Base-by-base conservation (phyloP, 2,888 invertebrate species). In the Agonopterix arenella region DNA sequence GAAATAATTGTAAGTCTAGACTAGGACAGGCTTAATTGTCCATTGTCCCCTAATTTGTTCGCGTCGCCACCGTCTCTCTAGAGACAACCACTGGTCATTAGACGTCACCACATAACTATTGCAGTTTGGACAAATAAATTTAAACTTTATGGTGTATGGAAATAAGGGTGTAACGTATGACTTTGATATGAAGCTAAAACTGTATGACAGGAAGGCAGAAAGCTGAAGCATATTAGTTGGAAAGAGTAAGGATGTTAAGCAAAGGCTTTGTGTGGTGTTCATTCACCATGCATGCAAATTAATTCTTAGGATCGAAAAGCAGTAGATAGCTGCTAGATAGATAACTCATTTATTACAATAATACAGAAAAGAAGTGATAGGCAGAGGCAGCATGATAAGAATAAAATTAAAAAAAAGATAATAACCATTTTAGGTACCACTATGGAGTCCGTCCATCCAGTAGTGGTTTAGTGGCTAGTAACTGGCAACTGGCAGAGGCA, bases 1-100 rank as follows among this genome's bases (percentile, higher is more conserved):
- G 36, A 56, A 59, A 65, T 67, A 65, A 66, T 68, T 66, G 61
- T 50, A 56, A 52, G 55, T 55, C 57, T 52, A 53, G 54, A 53
- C 59, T 62, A 51, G 56, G 61, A 62, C 62, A 53, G 61, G 61
- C 66, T 65, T 72, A 73, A 76, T 74, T 72, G 68, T 61, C 66
- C 68, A 72, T 72, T 70, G 71, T 72, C 59, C 66, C 62, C 64
- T 70, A 71, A 76, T 73, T 73, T 68, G 74, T 74, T 66, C 68
- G 61, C 60, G 73, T 72, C 71, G 62, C 67, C 64, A 60, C 62
- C 59, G 59, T 60, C 61, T 62, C 63, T 49, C 57, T 59, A 59
- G 68, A 49, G 69, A 49, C 60, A 54, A 55, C 61, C 59, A 52
- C 58, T 60, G 61, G 64, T 62, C 66, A 64, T 66, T 69, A 64